Conservation (phyloP, 2,113 vertebrate species). For the Phalacrocorax pelagicus region DNA sequence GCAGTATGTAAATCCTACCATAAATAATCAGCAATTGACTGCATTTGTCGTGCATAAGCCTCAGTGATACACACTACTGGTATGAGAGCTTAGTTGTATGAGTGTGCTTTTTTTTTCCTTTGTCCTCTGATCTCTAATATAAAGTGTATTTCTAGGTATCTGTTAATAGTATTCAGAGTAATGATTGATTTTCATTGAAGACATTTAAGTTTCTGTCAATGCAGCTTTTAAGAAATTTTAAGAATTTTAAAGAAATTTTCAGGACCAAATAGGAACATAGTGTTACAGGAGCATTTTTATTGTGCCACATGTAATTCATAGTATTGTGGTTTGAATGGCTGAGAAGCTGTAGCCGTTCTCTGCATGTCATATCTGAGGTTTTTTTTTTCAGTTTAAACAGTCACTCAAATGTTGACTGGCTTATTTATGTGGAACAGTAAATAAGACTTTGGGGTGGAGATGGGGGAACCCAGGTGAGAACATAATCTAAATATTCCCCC, state of each 20-base stretch:
- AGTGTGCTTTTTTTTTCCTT: not conserved
- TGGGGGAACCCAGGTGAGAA: not conserved
- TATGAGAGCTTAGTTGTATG: not conserved
- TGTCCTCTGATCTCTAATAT: not conserved
- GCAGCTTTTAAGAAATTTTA: not conserved
- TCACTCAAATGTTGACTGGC: not conserved
- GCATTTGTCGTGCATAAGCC: not conserved
- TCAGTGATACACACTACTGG: accelerated
- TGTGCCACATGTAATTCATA: not conserved
- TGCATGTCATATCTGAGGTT: not conserved
- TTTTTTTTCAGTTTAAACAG: not conserved
- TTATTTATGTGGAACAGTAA: not conserved
- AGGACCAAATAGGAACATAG: not conserved
- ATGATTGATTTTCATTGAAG: not conserved
- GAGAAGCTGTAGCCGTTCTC: not conserved
- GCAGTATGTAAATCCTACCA: not conserved
- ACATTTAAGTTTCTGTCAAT: not conserved
- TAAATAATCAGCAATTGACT: not conserved
- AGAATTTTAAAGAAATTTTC: not conserved
- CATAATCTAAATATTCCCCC: not conserved
- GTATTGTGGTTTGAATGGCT: not conserved
- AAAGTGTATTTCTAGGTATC: not conserved
- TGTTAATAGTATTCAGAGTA: not conserved
- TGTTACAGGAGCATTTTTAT: not conserved
- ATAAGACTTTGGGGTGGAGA: not conserved